Evolutionary conservation across 2,797 vertebrate genomes (phyloP).

Genomic region (Tragelaphus eurycerus): DNA sequence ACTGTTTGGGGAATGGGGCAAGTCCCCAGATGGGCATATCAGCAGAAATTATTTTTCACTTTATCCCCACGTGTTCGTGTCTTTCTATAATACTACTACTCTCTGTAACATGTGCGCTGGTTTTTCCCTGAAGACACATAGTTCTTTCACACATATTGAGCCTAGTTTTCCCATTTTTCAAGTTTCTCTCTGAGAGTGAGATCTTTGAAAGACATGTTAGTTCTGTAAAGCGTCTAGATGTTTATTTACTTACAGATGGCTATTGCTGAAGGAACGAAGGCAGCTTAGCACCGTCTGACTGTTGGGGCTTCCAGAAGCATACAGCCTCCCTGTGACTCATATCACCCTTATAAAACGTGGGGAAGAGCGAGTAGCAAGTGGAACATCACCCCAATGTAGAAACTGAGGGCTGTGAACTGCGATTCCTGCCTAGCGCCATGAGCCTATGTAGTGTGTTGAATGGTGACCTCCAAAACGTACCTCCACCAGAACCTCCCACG

Average conservation of each 20-base stretch:
- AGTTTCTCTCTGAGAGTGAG: background rate
- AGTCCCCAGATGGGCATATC: background rate
- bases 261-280: background rate
- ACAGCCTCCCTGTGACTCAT: background rate
- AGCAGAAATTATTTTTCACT: background rate
- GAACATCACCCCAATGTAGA: background rate
- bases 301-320: background rate
- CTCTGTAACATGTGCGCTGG: background rate
- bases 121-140: background rate
- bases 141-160: background rate
- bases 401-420: background rate
- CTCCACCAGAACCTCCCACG: background rate
- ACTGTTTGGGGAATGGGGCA: background rate
- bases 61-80: background rate
- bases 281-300: background rate
- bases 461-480: background rate
- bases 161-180: constrained; percentile 20
- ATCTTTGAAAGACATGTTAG: constrained; percentile 6
- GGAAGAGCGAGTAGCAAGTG: background rate
- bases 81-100: background rate
- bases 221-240: background rate
- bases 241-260: background rate
- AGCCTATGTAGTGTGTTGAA: background rate
- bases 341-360: background rate
- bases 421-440: background rate